A percentile compares a stretch with the other conserved stretches of the same genome.
Conservation (phyloP, 2,113 vertebrate genomes). For the Micromys minutus region DNA sequence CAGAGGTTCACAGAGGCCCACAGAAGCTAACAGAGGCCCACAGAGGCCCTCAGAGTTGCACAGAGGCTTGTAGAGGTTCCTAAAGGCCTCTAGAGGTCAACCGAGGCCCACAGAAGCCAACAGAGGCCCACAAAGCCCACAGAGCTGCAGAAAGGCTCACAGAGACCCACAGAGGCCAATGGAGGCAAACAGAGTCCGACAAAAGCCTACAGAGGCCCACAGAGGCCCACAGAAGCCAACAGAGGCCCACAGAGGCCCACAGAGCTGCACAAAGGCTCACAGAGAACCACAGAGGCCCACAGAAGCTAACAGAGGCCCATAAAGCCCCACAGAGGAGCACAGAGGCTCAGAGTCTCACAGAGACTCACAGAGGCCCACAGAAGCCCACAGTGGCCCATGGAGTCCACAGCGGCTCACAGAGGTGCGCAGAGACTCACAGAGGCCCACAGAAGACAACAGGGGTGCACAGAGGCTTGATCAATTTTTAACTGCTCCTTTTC, state of each 20-base stretch:
- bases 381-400: not conserved
- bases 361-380: not conserved
- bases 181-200: not conserved
- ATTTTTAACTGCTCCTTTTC: not conserved
- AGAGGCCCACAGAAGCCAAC: not conserved
- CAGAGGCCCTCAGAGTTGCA: not conserved
- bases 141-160: too few species aligned
- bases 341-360: too few species aligned
- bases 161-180: not conserved
- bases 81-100: too few species aligned
- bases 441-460: not conserved
- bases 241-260: not conserved
- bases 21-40: too few species aligned
- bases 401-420: not conserved
- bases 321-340: not conserved
- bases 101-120: not conserved
- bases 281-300: too few species aligned
- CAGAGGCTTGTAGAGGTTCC: not conserved
- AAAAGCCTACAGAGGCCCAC: too few species aligned
- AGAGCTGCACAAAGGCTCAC: too few species aligned
- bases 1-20: not conserved
- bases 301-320: not conserved
- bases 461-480: not conserved
- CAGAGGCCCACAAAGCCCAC: not conserved
- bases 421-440: not conserved